Conservation (phyloP, 2,888 invertebrate genomes). For the Lepas anatifera region DNA sequence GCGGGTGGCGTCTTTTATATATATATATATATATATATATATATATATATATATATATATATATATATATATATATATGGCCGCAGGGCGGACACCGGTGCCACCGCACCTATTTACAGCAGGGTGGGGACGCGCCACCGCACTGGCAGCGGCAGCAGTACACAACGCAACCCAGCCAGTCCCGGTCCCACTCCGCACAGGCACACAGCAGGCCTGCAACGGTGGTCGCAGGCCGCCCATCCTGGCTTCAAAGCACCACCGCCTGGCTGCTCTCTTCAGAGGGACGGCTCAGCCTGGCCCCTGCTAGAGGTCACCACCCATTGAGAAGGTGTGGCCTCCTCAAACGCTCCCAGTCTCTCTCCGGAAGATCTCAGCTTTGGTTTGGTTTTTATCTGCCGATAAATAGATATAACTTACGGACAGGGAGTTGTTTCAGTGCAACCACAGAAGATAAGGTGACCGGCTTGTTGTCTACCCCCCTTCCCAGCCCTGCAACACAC, state of each 20-base stretch:
- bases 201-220: neutral
- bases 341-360: neutral
- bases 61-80: neutral
- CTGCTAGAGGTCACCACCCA: no score
- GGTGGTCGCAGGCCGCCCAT: neutral
- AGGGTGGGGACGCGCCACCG: neutral
- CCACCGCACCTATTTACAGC: neutral
- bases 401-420: constrained; percentile 1
- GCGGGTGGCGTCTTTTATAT: no score
- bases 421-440: no score
- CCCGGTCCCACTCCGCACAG: neutral
- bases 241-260: neutral
- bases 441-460: no score
- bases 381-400: neutral
- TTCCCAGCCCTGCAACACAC: neutral
- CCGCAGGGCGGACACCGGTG: neutral
- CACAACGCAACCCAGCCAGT: neutral
- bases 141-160: neutral
- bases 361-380: constrained; percentile 9
- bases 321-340: no score
- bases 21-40: neutral
- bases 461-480: neutral
- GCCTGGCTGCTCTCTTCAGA: neutral
- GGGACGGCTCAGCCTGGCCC: neutral
- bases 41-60: neutral